Percentiles rank a stretch among this genome's conserved stretches.
Evolutionary conservation across 2,888 invertebrate species (phyloP).

Genomic region (Lepas anatifera): DNA sequence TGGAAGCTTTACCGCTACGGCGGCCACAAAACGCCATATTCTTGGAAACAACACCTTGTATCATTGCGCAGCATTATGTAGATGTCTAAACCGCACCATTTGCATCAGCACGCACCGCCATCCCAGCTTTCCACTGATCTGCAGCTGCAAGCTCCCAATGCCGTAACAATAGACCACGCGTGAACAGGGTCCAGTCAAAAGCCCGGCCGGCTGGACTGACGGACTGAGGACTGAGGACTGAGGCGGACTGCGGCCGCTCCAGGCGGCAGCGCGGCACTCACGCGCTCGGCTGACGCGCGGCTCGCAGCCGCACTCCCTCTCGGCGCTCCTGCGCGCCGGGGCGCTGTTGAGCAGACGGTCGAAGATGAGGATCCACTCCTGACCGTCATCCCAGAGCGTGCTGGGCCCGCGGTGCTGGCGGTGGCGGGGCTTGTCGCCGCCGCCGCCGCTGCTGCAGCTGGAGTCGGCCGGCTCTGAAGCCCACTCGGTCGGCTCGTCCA

Average conservation of each 20-base stretch:
- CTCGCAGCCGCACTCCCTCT: neutral
- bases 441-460: neutral
- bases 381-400: constrained; percentile 38
- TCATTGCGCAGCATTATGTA: too few relatives aligned
- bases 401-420: constrained; percentile 16
- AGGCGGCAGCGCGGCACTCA: neutral
- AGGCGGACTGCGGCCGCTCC: too few relatives aligned
- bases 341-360: constrained; percentile 38
- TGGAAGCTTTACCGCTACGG: too few relatives aligned
- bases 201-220: neutral
- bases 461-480: neutral
- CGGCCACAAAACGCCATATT: too few relatives aligned
- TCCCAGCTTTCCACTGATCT: too few relatives aligned
- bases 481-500: neutral
- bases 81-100: neutral
- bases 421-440: neutral
- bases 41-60: too few relatives aligned
- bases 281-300: neutral
- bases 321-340: neutral
- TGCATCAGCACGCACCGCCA: neutral
- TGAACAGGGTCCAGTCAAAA: neutral
- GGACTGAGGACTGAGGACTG: too few relatives aligned
- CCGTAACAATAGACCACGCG: too few relatives aligned
- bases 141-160: too few relatives aligned
- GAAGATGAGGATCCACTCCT: constrained; percentile 42